A percentile compares a stretch with the other conserved stretches of the same genome.
These are phyloP conservation scores for Cataglyphis hispanica DNA, from an alignment of 1,140 invertebrate species.

Conservation along the genomic window DNA sequence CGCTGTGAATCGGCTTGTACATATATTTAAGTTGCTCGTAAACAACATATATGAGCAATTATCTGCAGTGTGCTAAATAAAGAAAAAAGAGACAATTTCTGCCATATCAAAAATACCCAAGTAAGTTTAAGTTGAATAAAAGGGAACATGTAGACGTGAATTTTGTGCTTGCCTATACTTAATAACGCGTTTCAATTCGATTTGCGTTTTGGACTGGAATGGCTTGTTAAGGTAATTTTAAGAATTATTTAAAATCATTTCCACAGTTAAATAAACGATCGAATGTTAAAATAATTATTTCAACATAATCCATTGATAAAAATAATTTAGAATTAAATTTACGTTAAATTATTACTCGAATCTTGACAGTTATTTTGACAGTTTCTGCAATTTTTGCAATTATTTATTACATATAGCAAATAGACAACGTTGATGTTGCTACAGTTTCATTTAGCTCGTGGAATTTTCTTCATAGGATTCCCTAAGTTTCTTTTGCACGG, in stretches of 20 bases:
- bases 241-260: slow-evolving; percentile 10
- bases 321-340: neutral
- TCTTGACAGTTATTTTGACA: neutral
- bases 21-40: slow-evolving; percentile 24
- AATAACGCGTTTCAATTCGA: slow-evolving; percentile 36
- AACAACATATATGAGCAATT: slow-evolving; percentile 38
- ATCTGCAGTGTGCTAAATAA: neutral
- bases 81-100: slow-evolving; percentile 40
- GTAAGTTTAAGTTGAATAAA: slow-evolving; percentile 30
- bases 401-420: slow-evolving; percentile 25
- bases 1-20: slow-evolving; percentile 6
- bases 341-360: neutral
- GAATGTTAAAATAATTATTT: neutral
- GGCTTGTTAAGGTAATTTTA: slow-evolving; percentile 33
- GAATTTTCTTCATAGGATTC: slow-evolving; percentile 7
- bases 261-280: neutral
- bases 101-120: slow-evolving; percentile 9
- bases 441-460: slow-evolving; percentile 37
- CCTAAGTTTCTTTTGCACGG: neutral
- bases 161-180: slow-evolving; percentile 8
- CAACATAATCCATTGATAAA: neutral
- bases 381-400: slow-evolving; percentile 36
- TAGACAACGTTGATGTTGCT: slow-evolving; percentile 30
- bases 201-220: slow-evolving; percentile 6
- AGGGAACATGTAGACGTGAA: slow-evolving; percentile 9